Evolutionary conservation across 92 coral and sea anemone genomes (phyloP).

Genomic region (Heliopora coerulea): DNA sequence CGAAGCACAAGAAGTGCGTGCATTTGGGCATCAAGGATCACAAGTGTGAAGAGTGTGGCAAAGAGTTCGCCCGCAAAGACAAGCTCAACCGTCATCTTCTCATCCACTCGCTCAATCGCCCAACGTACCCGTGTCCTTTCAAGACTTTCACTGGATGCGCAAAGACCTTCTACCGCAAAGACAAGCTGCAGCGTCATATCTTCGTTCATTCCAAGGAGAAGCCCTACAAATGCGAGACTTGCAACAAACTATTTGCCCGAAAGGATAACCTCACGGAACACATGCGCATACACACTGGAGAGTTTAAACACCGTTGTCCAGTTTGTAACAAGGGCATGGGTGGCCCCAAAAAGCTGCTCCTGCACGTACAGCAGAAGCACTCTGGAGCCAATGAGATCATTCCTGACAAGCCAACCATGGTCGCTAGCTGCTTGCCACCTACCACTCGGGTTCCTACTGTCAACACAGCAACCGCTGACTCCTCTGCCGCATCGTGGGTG

Average conservation of each 20-base stretch:
- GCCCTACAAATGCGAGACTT: constrained; percentile 90
- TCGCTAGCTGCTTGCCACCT: constrained; percentile 1
- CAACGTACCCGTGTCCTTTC: constrained; percentile 92
- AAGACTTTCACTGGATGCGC: constrained; percentile 95
- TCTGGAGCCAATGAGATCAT: constrained; percentile 34
- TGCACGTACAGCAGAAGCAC: constrained; percentile 63
- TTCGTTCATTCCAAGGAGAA: constrained; percentile 97
- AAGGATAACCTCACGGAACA: constrained; percentile 89
- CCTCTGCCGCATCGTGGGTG: constrained; percentile 42
- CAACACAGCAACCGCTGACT: constrained; percentile 23
- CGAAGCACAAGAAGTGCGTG: constrained; percentile 74
- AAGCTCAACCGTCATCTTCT: constrained; percentile 87
- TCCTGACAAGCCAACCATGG: constrained; percentile 41
- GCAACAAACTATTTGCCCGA: constrained; percentile 87
- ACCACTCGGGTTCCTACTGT: constrained; percentile 22
- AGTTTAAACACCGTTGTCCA: constrained; percentile 76
- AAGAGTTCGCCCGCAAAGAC: constrained; percentile 94
- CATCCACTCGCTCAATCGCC: constrained; percentile 93
- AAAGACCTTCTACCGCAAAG: constrained; percentile 95
- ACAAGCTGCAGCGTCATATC: constrained; percentile 91
- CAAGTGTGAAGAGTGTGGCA: constrained; percentile 92
- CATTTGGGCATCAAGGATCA: constrained; percentile 86
- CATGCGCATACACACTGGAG: constrained; percentile 86
- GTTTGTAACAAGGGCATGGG: constrained; percentile 87
- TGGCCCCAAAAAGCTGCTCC: constrained; percentile 87